Conservation (phyloP, 35 echinoderm and acorn worm genomes). For the Eucidaris tribuloides region DNA sequence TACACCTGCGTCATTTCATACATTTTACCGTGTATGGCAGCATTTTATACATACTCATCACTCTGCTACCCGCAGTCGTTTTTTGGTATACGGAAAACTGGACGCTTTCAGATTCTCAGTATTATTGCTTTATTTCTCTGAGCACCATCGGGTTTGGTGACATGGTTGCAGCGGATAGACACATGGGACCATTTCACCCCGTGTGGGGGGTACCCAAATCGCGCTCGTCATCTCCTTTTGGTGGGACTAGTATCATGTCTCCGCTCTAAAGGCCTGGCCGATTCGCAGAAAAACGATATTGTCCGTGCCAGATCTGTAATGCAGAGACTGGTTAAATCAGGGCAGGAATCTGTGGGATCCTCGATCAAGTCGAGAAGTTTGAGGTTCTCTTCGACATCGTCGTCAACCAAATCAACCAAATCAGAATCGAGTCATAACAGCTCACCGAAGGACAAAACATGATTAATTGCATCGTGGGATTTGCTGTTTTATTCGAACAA, state of each 20-base stretch:
- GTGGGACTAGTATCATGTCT: slow-evolving; percentile 35
- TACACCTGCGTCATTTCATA: neutral
- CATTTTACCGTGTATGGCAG: neutral
- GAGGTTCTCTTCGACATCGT: no score
- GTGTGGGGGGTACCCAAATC: neutral
- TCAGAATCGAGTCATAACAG: no score
- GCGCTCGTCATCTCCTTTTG: slow-evolving; percentile 1
- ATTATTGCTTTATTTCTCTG: slow-evolving; percentile 52
- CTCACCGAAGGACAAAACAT: no score
- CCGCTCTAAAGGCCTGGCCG: slow-evolving; percentile 20
- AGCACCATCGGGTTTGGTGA: slow-evolving; percentile 77
- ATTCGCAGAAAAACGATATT: slow-evolving; percentile 17
- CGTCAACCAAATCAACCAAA: no score
- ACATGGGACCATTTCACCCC: neutral
- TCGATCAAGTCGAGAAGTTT: no score
- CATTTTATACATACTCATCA: slow-evolving; percentile 7
- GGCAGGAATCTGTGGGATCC: no score
- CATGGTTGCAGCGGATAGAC: slow-evolving; percentile 33
- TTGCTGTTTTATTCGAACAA: no score
- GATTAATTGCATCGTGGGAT: no score
- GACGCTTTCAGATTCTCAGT: slow-evolving; percentile 42
- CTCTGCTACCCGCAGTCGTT: slow-evolving; percentile 38
- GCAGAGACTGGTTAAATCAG: no score
- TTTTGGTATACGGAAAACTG: slow-evolving; percentile 48
- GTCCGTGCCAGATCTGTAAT: neutral